Base-by-base conservation (phyloP, 2,797 vertebrate species). In the Helarctos malayanus region DNA sequence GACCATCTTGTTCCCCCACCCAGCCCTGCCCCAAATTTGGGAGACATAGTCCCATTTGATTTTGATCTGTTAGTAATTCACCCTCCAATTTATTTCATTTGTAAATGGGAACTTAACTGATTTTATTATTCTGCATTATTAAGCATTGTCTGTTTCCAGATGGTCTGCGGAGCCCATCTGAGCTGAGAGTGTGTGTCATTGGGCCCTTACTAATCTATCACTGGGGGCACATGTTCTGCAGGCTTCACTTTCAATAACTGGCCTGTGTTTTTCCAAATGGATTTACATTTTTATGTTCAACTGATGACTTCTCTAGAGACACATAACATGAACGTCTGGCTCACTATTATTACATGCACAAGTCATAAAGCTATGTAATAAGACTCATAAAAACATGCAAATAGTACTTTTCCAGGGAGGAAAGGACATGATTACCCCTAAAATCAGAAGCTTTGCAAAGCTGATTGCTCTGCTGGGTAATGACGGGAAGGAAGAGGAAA, bases 301-400 rank as follows among this genome's bases (percentile, higher is more conserved):
- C 94, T 96, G 95, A 98, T 95, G 92, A 91, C 96, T 90, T 83
- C 98, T 97, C 98, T 76, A 16, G 97, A 94, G 97, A 97, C 83
- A 75, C 92, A 97, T 96, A 88, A 81, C 85, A 89, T 59, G 89
- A 98, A 95, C 0, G 82, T 91, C 96, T 96, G 89, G 91, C 68
- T 97, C 63, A 32, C 96, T 87, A 57, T 96, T 96, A 95, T 98
- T 94, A 94, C 97, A 96, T 97, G 96, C 97, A 97, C 97, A 95
- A 98, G 95, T 94, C 96, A 97, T 97, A 97, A 97, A 97, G 95
- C 95, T 95, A 94, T 95, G 96, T 96, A 97, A 97, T 97, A 95
- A 98, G 97, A 86, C 71, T 97, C 95, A 73, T 97, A 95, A 97
- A 97, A 94, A 93, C 95, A 97, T 95, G 93, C 95, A 96, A 97